Base-by-base conservation (phyloP, 2,113 vertebrate species). In the Pandion haliaetus region DNA sequence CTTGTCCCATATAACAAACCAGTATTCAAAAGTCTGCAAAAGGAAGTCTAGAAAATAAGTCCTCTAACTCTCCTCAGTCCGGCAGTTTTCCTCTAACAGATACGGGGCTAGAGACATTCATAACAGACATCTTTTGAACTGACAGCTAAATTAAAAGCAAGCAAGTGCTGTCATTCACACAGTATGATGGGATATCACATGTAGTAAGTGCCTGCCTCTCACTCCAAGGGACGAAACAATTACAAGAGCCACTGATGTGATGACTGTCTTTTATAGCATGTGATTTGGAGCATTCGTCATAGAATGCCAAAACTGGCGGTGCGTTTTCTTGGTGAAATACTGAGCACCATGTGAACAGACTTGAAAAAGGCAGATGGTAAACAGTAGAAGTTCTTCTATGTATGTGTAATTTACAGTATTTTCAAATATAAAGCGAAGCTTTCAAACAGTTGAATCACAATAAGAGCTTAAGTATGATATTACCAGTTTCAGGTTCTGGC, bases 401-500 rank as follows among this genome's bases (percentile, higher is more conserved):
- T 96, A 97, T 94, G 86, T 92, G 94, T 95, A 97, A 97, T 96
- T 95, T 97, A 94, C 97, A 97, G 95, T 97, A 97, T 97, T 97
- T 96, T 96, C 95, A 96, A 97, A 97, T 95, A 97, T 86, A 96
- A 97, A 97, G 95, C 96, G 97, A 96, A 97, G 95, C 92, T 97
- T 96, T 96, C 95, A 97, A 96, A 96, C 93, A 96, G 86, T 93
- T 94, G 95, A 95, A 97, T 97, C 96, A 97, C 96, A 98, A 96
- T 97, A 98, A 97, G 97, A 97, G 95, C 94, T 96, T 95, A 94
- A 94, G 96, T 96, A 97, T 97, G 96, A 93, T 84, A 96, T 99
- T 99, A 99, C 99, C 99, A 97, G 98, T 98, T 94, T 98, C 96
- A 94, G 98, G 91, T 97, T 99, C 98, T 91, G 96, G 98, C 98